These are phyloP conservation scores for Acanthisitta chloris DNA, from an alignment of 2,113 vertebrate genomes.

Conservation along the genomic window DNA sequence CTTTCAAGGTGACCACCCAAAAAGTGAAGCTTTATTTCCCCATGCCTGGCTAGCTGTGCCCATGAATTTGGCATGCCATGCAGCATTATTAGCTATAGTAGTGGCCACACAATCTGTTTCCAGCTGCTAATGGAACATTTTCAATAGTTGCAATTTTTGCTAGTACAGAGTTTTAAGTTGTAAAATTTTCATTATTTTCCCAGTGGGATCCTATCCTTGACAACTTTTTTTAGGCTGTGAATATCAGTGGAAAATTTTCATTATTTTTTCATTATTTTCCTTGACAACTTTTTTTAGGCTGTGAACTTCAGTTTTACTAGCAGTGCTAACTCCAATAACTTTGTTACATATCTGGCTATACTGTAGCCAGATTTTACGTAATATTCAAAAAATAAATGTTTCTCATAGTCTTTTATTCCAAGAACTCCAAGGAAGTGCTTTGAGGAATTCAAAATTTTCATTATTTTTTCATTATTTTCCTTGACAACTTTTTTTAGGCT, in stretches of 20 bases:
- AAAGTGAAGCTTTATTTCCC: not conserved
- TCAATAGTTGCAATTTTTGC: not conserved
- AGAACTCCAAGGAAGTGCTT: not conserved
- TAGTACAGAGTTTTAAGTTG: not conserved
- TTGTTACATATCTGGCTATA: not conserved
- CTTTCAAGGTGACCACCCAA: not conserved
- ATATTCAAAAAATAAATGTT: not conserved
- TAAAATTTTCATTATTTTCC: not conserved
- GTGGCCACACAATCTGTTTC: not conserved
- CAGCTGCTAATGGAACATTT: not conserved
- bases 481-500: not conserved
- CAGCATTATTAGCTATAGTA: not conserved
- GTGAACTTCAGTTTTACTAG: not conserved
- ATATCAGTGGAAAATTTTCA: not conserved
- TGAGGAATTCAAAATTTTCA: not conserved
- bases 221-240: not conserved
- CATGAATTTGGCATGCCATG: not conserved
- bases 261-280: not conserved
- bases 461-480: not conserved
- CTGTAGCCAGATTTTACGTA: not conserved
- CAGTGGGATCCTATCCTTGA: not conserved
- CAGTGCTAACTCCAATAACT: not conserved
- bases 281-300: not conserved
- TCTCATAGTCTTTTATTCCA: not conserved
- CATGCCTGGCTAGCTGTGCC: not conserved